Percentiles rank a stretch among this genome's conserved stretches.
phyloP scores from a whole-genome alignment of 2,888 invertebrate species.

The Andrena haemorrhoa region DNA sequence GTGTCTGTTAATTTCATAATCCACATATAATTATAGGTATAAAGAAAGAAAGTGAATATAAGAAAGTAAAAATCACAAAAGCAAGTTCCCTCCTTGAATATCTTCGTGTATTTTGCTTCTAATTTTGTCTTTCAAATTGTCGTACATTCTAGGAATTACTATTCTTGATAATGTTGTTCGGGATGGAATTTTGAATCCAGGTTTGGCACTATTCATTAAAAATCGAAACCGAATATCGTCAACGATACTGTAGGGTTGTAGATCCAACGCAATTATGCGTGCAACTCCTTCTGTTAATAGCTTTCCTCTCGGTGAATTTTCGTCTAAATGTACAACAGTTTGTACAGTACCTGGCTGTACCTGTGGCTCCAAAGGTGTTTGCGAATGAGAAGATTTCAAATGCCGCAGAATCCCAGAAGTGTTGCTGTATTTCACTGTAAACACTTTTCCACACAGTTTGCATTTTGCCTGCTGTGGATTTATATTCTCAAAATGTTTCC shows the following conservation, averaged over 20 bases:
- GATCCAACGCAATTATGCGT: not conserved
- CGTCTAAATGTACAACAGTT: not conserved
- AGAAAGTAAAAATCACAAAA: constrained; percentile 1
- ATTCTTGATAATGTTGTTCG: not conserved
- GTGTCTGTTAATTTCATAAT: not conserved
- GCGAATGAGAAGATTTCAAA: not conserved
- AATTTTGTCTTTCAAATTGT: not conserved
- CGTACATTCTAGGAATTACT: not conserved
- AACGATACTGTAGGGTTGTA: not conserved
- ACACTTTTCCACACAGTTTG: not conserved
- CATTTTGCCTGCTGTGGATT: not conserved
- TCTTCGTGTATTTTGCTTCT: not conserved
- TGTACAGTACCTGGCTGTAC: not conserved
- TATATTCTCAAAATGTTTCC: not conserved
- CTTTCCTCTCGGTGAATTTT: not conserved
- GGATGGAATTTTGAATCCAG: not conserved
- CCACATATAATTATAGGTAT: not conserved
- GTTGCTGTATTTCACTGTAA: not conserved
- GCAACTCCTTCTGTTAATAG: not conserved
- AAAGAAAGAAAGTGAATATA: not conserved
- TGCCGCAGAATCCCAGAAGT: not conserved
- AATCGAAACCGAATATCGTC: not conserved
- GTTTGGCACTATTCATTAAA: not conserved
- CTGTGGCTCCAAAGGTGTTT: not conserved
- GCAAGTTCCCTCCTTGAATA: not conserved